A percentile compares a stretch with the other conserved stretches of the same genome.
These are phyloP conservation scores for Leptopilina syphax DNA, from an alignment of 2,888 invertebrate species.

Conservation along the genomic window DNA sequence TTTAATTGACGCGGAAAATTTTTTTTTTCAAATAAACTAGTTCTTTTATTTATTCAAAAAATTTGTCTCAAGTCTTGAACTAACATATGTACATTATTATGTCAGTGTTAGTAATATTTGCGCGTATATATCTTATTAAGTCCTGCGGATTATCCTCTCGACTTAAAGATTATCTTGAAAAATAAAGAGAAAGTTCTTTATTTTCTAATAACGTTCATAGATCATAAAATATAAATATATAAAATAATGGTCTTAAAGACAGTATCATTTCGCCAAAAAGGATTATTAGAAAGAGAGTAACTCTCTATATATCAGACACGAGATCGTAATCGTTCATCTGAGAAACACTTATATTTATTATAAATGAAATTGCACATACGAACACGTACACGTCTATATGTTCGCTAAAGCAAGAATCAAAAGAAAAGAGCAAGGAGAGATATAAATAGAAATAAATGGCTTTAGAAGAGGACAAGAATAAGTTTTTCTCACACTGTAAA, in stretches of 20 bases:
- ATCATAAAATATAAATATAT: neutral
- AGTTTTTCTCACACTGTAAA: too few relatives aligned
- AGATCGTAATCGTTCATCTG: constrained; percentile 18
- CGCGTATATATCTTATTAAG: neutral
- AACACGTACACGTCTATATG: neutral
- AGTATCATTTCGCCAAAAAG: constrained; percentile 16
- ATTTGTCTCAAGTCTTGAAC: too few relatives aligned
- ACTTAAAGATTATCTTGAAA: constrained; percentile 1
- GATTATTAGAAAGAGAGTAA: constrained; percentile 4
- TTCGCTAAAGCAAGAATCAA: neutral
- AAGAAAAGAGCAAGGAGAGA: too few relatives aligned
- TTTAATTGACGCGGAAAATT: too few relatives aligned
- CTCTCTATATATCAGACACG: constrained; percentile 7
- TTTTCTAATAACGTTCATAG: constrained; percentile 18
- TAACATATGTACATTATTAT: too few relatives aligned
- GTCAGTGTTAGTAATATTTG: neutral
- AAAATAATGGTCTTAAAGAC: constrained; percentile 20
- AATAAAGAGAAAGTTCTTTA: constrained; percentile 17
- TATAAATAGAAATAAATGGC: too few relatives aligned
- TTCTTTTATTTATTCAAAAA: neutral
- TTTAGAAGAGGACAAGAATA: too few relatives aligned
- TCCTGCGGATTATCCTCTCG: neutral
- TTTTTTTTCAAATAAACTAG: neutral
- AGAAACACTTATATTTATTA: constrained; percentile 12
- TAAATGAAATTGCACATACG: constrained; percentile 22